Percentiles rank a stretch among this genome's conserved stretches.
phyloP scores from a whole-genome alignment of 2,888 invertebrate genomes.

The Drosophila heteroneura region DNA sequence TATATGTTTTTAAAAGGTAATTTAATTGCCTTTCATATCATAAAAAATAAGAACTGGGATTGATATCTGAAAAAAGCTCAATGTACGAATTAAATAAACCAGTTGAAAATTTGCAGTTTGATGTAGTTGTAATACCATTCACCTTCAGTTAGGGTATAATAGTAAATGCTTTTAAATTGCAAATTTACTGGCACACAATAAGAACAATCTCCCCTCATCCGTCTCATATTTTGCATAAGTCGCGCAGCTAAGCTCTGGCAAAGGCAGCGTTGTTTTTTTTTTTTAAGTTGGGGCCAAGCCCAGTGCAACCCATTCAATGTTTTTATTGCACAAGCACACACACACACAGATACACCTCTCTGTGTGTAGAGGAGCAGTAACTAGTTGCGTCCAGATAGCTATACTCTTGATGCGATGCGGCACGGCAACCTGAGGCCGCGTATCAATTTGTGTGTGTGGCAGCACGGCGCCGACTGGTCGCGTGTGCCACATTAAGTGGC shows the following conservation, averaged over 20 bases:
- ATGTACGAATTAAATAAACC: not conserved
- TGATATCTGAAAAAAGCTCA: not conserved
- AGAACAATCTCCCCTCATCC: not conserved
- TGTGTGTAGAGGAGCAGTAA: not conserved
- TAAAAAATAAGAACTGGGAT: not conserved
- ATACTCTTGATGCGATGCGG: slow-evolving; percentile 33
- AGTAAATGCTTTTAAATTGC: slow-evolving; percentile 10
- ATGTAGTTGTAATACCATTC: slow-evolving; percentile 2
- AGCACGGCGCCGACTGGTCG: slow-evolving; percentile 62
- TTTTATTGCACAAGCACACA: not conserved
- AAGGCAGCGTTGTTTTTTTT: not conserved
- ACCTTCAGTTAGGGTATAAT: not conserved
- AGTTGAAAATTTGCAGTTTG: not conserved
- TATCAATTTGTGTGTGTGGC: slow-evolving; percentile 64
- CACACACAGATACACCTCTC: slow-evolving; percentile 3
- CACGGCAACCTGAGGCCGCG: slow-evolving; percentile 75
- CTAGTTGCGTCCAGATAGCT: slow-evolving; percentile 9
- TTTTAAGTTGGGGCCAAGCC: slow-evolving; percentile 29
- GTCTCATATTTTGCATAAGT: slow-evolving; percentile 16
- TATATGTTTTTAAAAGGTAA: not conserved
- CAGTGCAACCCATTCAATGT: slow-evolving; percentile 40
- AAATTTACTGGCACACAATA: slow-evolving; percentile 17
- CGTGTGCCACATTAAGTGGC: slow-evolving; percentile 77
- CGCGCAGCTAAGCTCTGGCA: slow-evolving; percentile 3
- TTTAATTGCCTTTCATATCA: not conserved